phyloP scores from a whole-genome alignment of 2,797 vertebrate species.

The Sternarchorhynchus goeldii region DNA sequence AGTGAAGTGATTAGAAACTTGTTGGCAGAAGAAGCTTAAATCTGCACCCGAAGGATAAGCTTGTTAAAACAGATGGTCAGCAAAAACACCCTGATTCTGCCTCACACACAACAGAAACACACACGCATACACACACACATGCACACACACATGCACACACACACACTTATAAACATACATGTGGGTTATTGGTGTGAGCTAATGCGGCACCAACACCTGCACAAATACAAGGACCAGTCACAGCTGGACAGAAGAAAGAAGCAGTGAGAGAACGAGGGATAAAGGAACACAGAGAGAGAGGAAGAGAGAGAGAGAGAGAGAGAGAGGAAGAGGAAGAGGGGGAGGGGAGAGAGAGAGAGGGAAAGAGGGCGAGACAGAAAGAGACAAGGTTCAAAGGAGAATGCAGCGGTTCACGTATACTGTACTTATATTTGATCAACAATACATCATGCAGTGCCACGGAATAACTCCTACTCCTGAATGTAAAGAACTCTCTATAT shows the following conservation, averaged over 20 bases:
- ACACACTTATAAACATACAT: constrained; percentile 33
- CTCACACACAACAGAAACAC: constrained; percentile 31
- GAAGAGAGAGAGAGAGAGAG: constrained; percentile 14
- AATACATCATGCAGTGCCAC: neutral
- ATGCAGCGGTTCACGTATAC: neutral
- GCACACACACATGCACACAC: constrained; percentile 20
- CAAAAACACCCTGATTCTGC: constrained; percentile 44
- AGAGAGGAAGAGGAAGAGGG: neutral
- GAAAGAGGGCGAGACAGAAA: neutral
- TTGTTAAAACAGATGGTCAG: constrained; percentile 58
- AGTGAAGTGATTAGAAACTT: constrained; percentile 13
- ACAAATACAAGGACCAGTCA: constrained; percentile 37
- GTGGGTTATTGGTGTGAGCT: constrained; percentile 5
- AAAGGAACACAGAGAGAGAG: neutral
- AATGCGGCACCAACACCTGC: constrained; percentile 35
- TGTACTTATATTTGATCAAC: neutral
- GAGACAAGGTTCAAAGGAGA: neutral
- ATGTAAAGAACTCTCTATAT: neutral
- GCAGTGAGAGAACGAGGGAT: neutral
- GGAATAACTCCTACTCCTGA: neutral
- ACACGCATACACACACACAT: constrained; percentile 39
- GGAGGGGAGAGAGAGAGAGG: neutral
- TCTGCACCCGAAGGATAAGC: constrained; percentile 53
- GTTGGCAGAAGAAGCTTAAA: constrained; percentile 41
- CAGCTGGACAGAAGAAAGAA: neutral